A percentile compares a stretch with the other conserved stretches of the same genome.
Evolutionary conservation across 2,797 vertebrate genomes (phyloP).

Genomic region (Cetoscarus ocellatus): DNA sequence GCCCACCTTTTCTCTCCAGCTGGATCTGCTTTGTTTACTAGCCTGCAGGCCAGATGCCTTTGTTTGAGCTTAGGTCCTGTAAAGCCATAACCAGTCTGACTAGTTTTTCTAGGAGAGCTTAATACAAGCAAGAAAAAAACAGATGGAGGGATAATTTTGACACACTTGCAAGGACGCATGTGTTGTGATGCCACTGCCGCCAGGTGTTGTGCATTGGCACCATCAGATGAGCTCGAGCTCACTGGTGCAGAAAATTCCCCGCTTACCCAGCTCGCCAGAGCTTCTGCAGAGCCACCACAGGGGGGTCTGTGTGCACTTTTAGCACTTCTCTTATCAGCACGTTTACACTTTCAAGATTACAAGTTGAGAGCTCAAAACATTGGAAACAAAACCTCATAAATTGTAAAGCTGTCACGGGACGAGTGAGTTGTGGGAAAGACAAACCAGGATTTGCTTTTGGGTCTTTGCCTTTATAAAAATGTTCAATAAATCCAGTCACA

Average conservation of each 20-base stretch:
- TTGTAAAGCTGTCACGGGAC: slow-evolving; percentile 10
- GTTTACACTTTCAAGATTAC: slow-evolving; percentile 57
- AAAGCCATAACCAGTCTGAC: slow-evolving; percentile 69
- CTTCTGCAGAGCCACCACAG: slow-evolving; percentile 34
- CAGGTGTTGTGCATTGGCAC: slow-evolving; percentile 48
- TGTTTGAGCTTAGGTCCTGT: slow-evolving; percentile 42
- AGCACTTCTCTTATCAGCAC: slow-evolving; percentile 53
- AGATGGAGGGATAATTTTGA: slow-evolving; percentile 49
- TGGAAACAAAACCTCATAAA: slow-evolving; percentile 30
- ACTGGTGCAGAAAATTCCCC: slow-evolving; percentile 11
- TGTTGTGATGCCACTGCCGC: slow-evolving; percentile 14
- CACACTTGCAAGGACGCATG: slow-evolving; percentile 13
- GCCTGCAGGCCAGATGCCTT: slow-evolving; percentile 31
- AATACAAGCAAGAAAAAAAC: background rate
- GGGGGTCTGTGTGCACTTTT: slow-evolving; percentile 42
- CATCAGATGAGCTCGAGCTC: slow-evolving; percentile 18
- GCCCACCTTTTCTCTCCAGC: background rate
- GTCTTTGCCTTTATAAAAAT: too few species aligned
- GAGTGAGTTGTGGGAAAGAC: background rate
- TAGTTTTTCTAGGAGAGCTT: slow-evolving; percentile 44
- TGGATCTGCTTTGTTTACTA: slow-evolving; percentile 43
- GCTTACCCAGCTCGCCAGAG: slow-evolving; percentile 23
- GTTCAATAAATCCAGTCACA: too few species aligned
- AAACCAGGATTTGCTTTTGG: too few species aligned
- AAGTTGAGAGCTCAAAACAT: slow-evolving; percentile 24